Percentiles rank a stretch among this genome's conserved stretches.
These are phyloP conservation scores for Apeira syringaria DNA, from an alignment of 2,888 invertebrate genomes.

Conservation along the genomic window DNA sequence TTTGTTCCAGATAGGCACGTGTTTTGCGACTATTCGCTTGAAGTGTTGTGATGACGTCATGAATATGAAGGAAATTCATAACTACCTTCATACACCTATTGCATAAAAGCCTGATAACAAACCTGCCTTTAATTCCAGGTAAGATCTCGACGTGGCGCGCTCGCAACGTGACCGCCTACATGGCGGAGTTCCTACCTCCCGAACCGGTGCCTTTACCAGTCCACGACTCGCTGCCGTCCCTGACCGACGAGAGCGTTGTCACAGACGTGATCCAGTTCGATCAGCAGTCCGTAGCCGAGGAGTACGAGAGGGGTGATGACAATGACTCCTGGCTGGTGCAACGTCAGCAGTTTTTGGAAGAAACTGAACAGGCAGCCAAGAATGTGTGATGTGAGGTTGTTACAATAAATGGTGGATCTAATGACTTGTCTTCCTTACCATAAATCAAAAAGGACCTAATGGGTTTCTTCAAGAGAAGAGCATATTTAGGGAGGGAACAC, in stretches of 20 bases:
- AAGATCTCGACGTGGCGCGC: conserved; percentile 87
- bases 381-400: neutral
- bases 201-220: conserved; percentile 87
- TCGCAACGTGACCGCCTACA: conserved; percentile 86
- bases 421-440: too few species aligned
- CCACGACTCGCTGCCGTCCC: conserved; percentile 85
- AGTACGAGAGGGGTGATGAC: conserved; percentile 68
- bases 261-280: conserved; percentile 74
- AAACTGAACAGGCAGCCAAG: conserved; percentile 44
- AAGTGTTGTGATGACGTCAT: too few species aligned
- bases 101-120: too few species aligned
- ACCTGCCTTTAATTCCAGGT: conserved; percentile 46
- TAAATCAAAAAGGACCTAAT: too few species aligned
- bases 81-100: too few species aligned
- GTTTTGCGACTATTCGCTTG: too few species aligned
- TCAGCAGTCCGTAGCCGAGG: conserved; percentile 49
- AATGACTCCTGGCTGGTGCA: conserved; percentile 73
- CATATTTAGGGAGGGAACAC: too few species aligned
- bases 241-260: conserved; percentile 61
- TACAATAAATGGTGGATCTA: too few species aligned
- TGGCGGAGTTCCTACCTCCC: conserved; percentile 87
- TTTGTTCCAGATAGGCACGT: too few species aligned
- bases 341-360: conserved; percentile 69
- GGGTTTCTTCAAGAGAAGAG: too few species aligned
- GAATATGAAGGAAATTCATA: too few species aligned